These are phyloP conservation scores for Deilephila porcellus DNA, from an alignment of 2,888 invertebrate species.

Conservation along the genomic window DNA sequence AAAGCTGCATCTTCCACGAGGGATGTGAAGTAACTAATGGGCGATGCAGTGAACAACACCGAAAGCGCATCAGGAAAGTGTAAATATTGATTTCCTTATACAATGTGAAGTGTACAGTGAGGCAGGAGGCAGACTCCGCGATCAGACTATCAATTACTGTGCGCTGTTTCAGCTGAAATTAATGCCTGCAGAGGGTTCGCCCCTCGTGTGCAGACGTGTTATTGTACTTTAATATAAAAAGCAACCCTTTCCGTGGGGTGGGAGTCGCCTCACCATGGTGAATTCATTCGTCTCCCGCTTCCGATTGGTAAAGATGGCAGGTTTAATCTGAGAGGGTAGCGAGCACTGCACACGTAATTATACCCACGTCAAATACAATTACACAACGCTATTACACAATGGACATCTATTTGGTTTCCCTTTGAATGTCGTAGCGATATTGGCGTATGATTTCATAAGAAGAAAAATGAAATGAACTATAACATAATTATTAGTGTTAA, in stretches of 20 bases:
- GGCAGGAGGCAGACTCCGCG: neutral
- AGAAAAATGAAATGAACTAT: no score
- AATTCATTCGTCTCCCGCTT: neutral
- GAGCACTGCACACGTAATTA: neutral
- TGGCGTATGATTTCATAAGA: neutral
- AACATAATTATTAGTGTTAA: no score
- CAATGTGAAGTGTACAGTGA: neutral
- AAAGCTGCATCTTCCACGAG: no score
- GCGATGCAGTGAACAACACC: neutral
- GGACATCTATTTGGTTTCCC: neutral
- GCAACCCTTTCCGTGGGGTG: constrained; percentile 3
- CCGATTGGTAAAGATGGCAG: constrained; percentile 21
- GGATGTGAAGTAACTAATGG: neutral
- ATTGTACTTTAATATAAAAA: constrained; percentile 22
- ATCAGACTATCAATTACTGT: constrained; percentile 16
- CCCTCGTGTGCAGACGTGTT: constrained; percentile 16
- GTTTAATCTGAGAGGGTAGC: neutral
- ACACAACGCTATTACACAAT: neutral
- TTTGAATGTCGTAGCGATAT: neutral
- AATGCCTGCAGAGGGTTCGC: neutral
- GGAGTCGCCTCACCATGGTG: neutral
- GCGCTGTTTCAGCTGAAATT: constrained; percentile 9
- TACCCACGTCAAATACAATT: neutral
- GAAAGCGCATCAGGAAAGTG: neutral
- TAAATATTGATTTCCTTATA: neutral